Percentiles rank a stretch among this genome's conserved stretches.
phyloP scores from a whole-genome alignment of 2,797 vertebrate genomes.

The Diplodus puntazzo region DNA sequence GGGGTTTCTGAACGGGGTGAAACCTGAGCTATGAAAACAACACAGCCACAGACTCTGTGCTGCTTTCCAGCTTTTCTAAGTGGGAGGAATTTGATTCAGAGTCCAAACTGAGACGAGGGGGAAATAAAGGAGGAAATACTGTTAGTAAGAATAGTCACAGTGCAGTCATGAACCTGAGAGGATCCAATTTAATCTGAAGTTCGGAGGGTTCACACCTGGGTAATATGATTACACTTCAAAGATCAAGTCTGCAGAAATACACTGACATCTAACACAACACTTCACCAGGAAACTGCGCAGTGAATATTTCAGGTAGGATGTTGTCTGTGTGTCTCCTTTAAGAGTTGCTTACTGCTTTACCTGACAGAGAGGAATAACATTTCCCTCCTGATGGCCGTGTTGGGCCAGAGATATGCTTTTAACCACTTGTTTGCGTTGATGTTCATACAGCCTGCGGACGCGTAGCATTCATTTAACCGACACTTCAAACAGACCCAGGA shows the following conservation, averaged over 20 bases:
- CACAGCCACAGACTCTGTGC: constrained; percentile 42
- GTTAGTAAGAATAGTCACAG: constrained; percentile 48
- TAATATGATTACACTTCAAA: neutral
- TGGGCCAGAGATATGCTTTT: no score
- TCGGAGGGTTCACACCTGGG: neutral
- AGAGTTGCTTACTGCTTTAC: neutral
- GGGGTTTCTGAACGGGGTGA: constrained; percentile 62
- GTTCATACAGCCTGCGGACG: no score
- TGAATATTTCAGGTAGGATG: neutral
- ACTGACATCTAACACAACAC: neutral
- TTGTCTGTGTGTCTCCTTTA: neutral
- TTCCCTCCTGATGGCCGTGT: neutral
- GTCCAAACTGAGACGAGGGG: constrained; percentile 50
- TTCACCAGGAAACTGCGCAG: neutral
- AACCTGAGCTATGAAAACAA: constrained; percentile 77
- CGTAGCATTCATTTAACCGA: no score
- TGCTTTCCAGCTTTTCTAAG: constrained; percentile 55
- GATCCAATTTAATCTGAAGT: neutral
- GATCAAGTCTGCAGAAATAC: neutral
- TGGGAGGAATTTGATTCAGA: constrained; percentile 62
- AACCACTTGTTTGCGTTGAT: no score
- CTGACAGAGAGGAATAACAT: neutral
- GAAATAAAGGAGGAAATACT: constrained; percentile 53
- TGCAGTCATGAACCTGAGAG: constrained; percentile 22
- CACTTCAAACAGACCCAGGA: no score